A percentile compares a stretch with the other conserved stretches of the same genome.
Conservation (phyloP, 2,888 invertebrate species). For the Cheilosia soror region DNA sequence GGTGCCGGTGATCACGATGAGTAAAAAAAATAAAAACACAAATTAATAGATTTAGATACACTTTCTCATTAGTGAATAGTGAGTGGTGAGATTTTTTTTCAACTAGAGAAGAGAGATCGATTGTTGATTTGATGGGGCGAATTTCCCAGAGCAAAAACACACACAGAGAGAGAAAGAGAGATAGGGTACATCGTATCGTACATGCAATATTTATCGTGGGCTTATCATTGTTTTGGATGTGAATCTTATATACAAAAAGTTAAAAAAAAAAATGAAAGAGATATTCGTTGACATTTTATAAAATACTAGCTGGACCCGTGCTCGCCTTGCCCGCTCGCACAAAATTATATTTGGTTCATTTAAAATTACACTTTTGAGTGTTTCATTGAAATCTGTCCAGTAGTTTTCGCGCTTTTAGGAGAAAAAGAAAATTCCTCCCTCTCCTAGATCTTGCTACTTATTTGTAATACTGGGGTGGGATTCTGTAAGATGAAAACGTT, state of each 20-base stretch:
- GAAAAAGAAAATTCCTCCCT: too few relatives aligned
- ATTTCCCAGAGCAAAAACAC: slow-evolving; percentile 35
- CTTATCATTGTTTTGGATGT: slow-evolving; percentile 49
- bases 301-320: too few relatives aligned
- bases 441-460: too few relatives aligned
- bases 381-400: too few relatives aligned
- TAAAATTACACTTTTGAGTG: too few relatives aligned
- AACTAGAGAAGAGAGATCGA: slow-evolving; percentile 32
- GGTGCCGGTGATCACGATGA: slow-evolving; percentile 26
- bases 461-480: too few relatives aligned
- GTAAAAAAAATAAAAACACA: slow-evolving; percentile 31
- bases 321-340: too few relatives aligned
- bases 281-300: slow-evolving; percentile 52
- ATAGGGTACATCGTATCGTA: not conserved
- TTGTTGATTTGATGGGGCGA: slow-evolving; percentile 36
- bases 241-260: slow-evolving; percentile 16
- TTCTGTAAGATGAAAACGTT: too few relatives aligned
- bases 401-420: too few relatives aligned
- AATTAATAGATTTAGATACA: slow-evolving; percentile 68
- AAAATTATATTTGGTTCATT: too few relatives aligned
- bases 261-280: slow-evolving; percentile 2
- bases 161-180: not conserved
- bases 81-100: slow-evolving; percentile 47
- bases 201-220: slow-evolving; percentile 10
- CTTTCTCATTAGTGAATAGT: slow-evolving; percentile 70